Evolutionary conservation across 2,113 vertebrate species (phyloP).

Genomic region (Xyliphius kryptos): DNA sequence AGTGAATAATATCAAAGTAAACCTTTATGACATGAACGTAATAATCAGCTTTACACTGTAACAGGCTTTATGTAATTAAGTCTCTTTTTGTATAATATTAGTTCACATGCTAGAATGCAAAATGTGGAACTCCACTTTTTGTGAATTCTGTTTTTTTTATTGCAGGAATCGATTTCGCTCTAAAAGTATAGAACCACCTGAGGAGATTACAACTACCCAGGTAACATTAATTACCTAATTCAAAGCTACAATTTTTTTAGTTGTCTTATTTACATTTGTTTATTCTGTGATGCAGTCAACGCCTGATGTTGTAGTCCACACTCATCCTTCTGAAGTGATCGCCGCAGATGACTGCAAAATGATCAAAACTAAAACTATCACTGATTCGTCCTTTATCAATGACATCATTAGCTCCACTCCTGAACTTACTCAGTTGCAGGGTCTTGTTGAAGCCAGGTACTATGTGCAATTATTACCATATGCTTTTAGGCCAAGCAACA

Average conservation of each 20-base stretch:
- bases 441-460: conserved; percentile 50
- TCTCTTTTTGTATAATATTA: too few species aligned
- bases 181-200: conserved; percentile 48
- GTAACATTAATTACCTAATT: conserved; percentile 37
- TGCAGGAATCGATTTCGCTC: conserved; percentile 51
- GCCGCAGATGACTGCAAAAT: too few species aligned
- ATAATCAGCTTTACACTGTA: too few species aligned
- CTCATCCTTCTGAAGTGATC: too few species aligned
- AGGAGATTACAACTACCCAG: conserved; percentile 37
- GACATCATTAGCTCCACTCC: conserved; percentile 69
- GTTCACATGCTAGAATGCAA: too few species aligned
- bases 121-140: too few species aligned
- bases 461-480: not conserved
- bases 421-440: conserved; percentile 58
- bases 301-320: conserved; percentile 45
- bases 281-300: conserved; percentile 7
- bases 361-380: conserved; percentile 1
- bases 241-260: too few species aligned
- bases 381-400: conserved; percentile 50
- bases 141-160: not conserved
- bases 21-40: too few species aligned
- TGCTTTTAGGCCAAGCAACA: too few species aligned
- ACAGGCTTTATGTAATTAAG: too few species aligned
- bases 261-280: too few species aligned
- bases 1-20: too few species aligned